phyloP scores from a whole-genome alignment of 2,113 vertebrate species.

The Bos javanicus region DNA sequence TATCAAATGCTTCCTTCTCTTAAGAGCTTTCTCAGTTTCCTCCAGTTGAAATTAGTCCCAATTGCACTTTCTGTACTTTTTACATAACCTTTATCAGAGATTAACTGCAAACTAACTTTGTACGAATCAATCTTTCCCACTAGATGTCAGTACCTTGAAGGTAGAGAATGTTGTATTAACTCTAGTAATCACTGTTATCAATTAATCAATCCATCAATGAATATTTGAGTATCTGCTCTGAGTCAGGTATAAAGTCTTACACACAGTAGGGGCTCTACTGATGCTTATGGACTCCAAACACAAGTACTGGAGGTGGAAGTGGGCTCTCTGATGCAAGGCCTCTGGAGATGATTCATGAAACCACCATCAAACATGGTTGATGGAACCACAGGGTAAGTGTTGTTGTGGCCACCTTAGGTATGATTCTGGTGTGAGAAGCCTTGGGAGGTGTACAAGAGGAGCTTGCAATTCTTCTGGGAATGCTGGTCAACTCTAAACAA shows the following conservation, averaged over 20 bases:
- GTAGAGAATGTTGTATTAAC: constrained; percentile 47
- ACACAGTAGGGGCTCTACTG: neutral
- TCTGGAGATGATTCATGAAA: neutral
- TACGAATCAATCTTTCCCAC: neutral
- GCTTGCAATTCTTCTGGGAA: neutral
- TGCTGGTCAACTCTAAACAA: neutral
- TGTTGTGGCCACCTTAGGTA: neutral
- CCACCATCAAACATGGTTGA: neutral
- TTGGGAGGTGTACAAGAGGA: neutral
- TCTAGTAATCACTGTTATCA: constrained; percentile 15
- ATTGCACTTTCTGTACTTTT: neutral
- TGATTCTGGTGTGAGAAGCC: neutral
- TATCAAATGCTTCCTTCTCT: neutral
- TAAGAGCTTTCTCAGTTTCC: neutral
- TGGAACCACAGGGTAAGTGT: neutral
- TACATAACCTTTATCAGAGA: neutral
- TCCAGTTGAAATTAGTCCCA: constrained; percentile 1
- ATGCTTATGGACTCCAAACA: constrained; percentile 30
- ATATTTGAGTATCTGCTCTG: constrained; percentile 39
- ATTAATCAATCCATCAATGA: constrained; percentile 32
- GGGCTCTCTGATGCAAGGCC: neutral
- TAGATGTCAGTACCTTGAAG: constrained; percentile 5
- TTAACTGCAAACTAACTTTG: neutral
- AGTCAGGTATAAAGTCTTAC: neutral
- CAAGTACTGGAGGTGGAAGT: constrained; percentile 27